Percentiles rank a stretch among this genome's conserved stretches.
phyloP scores from a whole-genome alignment of 2,113 vertebrate genomes.

The Mus spicilegus region DNA sequence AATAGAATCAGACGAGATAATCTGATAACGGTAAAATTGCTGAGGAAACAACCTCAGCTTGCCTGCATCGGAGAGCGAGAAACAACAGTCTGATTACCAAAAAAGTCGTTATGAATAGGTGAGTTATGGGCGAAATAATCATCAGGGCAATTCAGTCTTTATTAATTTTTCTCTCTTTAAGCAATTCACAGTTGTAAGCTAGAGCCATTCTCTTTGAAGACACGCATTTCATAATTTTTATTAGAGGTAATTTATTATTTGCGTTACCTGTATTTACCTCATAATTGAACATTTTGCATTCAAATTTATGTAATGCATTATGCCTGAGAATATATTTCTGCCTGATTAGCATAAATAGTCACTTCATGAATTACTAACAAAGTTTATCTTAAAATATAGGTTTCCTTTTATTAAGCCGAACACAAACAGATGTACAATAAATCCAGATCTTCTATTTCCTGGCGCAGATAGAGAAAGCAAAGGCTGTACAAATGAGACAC shows the following conservation, averaged over 20 bases:
- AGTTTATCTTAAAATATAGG: constrained; percentile 91
- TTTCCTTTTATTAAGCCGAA: constrained; percentile 90
- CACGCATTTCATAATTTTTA: constrained; percentile 89
- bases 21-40: constrained; percentile 89
- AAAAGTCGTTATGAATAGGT: constrained; percentile 85
- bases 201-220: constrained; percentile 89
- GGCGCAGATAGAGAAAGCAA: constrained; percentile 50
- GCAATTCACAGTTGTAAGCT: constrained; percentile 86
- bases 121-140: constrained; percentile 89
- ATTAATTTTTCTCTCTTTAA: constrained; percentile 91
- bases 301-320: constrained; percentile 92
- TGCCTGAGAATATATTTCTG: constrained; percentile 90
- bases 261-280: constrained; percentile 91
- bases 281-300: constrained; percentile 92
- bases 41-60: constrained; percentile 87
- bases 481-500: not conserved
- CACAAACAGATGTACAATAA: constrained; percentile 89
- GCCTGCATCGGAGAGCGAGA: constrained; percentile 81
- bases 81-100: constrained; percentile 86
- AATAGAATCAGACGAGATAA: constrained; percentile 91
- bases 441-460: constrained; percentile 81
- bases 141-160: constrained; percentile 87
- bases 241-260: constrained; percentile 91
- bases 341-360: constrained; percentile 92
- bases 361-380: constrained; percentile 92